Base-by-base conservation (phyloP, 2,113 vertebrate genomes). In the Pangasianodon gigas region DNA sequence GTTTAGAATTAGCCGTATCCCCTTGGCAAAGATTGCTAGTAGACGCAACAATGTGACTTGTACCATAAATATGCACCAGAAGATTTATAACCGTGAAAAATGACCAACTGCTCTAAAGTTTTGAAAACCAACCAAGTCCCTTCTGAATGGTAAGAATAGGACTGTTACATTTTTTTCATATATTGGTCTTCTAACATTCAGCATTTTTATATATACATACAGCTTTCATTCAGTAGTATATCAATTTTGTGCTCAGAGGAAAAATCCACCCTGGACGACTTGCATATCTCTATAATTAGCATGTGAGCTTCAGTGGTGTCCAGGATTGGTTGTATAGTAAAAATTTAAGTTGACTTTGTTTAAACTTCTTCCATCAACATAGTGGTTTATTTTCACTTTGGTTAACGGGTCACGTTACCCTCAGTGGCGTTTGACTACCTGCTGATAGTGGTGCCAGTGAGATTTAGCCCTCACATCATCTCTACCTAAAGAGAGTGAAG, bases 31-130 rank as follows among this genome's bases (percentile, higher is more conserved):
- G 52, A 51, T 54, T 56, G 51, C 79, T 44, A 88, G 89, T 86
- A 91, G 90, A 92, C 92, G 52, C 85, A 91, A 92, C 89, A 90
- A 89, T 88, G 56, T 67, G 65, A 77, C 82, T 88, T 79, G 67
- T 69, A 88, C 85, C 89, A 79, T 92, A 90, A 90, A 90, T 88
- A 90, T 84, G 75, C 58, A 62, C 87, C 54, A 65, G 87, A 74
- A 88, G 74, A 88, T 91, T 89, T 75, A 92, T 71, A 85, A 65
- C 82, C 26, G 52, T 85, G 81, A 84, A 85, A 85, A 85, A 89
- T 90, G 74, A 89, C 83, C 82, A 90, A 79, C 67, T 79, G 84
- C 29, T 26, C 87, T 58, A 3, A 89, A 79, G 77, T 89, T 89
- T 65, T 84, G 58, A 51, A 51, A 87, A 83, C 48, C 37, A 87